phyloP scores from a whole-genome alignment of 2,797 vertebrate species.

The Amniataba percoides region DNA sequence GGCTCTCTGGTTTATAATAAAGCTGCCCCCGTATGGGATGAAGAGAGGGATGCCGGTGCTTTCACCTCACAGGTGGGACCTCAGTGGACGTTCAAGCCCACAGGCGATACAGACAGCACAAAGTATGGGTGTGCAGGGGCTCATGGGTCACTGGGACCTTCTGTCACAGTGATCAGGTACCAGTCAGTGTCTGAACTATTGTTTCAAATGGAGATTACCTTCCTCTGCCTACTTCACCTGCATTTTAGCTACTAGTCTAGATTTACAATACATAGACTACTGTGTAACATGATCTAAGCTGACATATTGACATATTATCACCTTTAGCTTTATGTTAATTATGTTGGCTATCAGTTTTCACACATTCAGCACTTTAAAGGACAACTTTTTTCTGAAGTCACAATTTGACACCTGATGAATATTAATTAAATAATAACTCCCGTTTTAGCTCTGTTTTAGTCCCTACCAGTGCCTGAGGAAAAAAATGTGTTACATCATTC shows the following conservation, averaged over 20 bases:
- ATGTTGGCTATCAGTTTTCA: not conserved
- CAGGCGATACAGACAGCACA: slow-evolving; percentile 20
- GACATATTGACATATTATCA: not conserved
- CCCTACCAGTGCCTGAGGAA: not conserved
- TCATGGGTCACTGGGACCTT: slow-evolving; percentile 11
- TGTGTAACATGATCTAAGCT: not conserved
- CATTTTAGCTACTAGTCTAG: not conserved
- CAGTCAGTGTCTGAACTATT: not conserved
- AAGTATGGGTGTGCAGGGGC: not conserved
- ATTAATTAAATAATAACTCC: too few relatives aligned
- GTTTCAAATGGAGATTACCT: not conserved
- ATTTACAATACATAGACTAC: not conserved
- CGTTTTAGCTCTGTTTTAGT: not conserved
- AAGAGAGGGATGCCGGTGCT: slow-evolving; percentile 32
- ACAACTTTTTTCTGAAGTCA: not conserved
- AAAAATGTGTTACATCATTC: too few relatives aligned
- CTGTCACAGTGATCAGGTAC: slow-evolving; percentile 6
- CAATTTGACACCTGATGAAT: not conserved
- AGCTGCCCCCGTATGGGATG: slow-evolving; percentile 36
- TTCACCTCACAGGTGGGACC: slow-evolving; percentile 36
- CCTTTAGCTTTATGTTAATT: not conserved
- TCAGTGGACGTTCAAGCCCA: slow-evolving; percentile 18
- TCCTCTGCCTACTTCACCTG: not conserved
- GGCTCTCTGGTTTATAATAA: slow-evolving; percentile 65
- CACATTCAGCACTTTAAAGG: not conserved